Conservation (phyloP, 1,140 invertebrate species). For the Macrobrachium rosenbergii region DNA sequence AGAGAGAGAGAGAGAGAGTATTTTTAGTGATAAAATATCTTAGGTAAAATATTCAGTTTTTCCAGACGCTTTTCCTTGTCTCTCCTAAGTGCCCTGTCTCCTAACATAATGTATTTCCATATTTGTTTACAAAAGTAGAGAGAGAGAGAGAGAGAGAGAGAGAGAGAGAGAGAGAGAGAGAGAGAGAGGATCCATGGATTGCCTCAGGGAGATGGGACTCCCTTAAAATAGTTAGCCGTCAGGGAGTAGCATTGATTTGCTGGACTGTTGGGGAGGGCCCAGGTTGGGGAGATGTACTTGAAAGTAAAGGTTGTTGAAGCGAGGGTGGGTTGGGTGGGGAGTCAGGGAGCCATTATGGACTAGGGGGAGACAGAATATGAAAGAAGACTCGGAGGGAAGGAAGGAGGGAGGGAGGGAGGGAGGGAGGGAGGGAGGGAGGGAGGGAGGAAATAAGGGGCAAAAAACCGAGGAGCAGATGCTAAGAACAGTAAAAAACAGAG, state of each 20-base stretch:
- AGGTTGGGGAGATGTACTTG: neutral
- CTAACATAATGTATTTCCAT: too few species aligned
- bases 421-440: neutral
- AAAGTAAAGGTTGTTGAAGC: too few species aligned
- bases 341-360: neutral
- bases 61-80: too few species aligned
- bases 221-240: too few species aligned
- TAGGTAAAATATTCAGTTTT: too few species aligned
- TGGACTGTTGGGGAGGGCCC: too few species aligned
- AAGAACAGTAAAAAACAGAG: neutral
- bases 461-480: neutral
- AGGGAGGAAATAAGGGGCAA: neutral
- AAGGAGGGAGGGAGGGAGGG: neutral
- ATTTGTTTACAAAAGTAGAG: neutral
- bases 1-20: neutral
- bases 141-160: neutral
- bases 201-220: too few species aligned
- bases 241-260: too few species aligned
- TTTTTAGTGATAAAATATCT: too few species aligned
- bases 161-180: neutral
- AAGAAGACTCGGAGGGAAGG: neutral
- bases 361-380: neutral
- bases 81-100: too few species aligned
- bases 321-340: neutral
- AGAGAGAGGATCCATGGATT: neutral